Conservation (phyloP, 1,140 invertebrate genomes). For the Penaeus chinensis region DNA sequence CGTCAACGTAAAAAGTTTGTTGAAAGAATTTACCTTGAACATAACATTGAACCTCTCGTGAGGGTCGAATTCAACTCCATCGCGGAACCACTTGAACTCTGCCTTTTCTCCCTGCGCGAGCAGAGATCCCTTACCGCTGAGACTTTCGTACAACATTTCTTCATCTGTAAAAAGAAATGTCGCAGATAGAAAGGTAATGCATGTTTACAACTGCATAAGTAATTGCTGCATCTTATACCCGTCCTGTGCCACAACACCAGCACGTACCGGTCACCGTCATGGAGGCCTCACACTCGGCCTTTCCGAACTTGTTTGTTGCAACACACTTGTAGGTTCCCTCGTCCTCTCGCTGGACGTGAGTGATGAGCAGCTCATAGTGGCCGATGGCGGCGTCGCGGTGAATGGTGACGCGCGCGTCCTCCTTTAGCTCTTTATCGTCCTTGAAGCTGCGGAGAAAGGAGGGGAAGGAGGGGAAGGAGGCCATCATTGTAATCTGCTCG, state of each 20-base stretch:
- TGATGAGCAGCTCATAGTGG: conserved; percentile 90
- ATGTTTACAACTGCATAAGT: too few relatives aligned
- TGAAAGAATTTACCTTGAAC: conserved; percentile 72
- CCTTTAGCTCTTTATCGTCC: conserved; percentile 79
- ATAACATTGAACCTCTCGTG: conserved; percentile 94
- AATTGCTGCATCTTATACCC: too few relatives aligned
- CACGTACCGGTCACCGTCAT: conserved; percentile 81
- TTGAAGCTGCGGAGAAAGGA: conserved; percentile 78
- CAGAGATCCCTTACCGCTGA: conserved; percentile 70
- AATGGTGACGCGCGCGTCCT: conserved; percentile 79
- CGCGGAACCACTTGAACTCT: conserved; percentile 89
- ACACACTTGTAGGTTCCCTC: conserved; percentile 89
- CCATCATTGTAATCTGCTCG: not conserved
- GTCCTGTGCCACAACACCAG: not conserved
- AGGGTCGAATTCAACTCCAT: conserved; percentile 89
- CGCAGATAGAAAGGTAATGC: too few relatives aligned
- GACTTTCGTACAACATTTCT: conserved; percentile 82
- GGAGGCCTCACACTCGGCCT: conserved; percentile 79
- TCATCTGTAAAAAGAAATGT: conserved; percentile 73
- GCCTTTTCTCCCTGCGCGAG: conserved; percentile 81
- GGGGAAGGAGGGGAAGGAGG: not conserved
- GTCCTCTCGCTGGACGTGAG: conserved; percentile 82
- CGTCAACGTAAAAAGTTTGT: too few relatives aligned
- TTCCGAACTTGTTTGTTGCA: conserved; percentile 86
- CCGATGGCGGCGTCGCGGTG: conserved; percentile 83